Base-by-base conservation (phyloP, 2,797 vertebrate species). In the Eulemur coronatus region DNA sequence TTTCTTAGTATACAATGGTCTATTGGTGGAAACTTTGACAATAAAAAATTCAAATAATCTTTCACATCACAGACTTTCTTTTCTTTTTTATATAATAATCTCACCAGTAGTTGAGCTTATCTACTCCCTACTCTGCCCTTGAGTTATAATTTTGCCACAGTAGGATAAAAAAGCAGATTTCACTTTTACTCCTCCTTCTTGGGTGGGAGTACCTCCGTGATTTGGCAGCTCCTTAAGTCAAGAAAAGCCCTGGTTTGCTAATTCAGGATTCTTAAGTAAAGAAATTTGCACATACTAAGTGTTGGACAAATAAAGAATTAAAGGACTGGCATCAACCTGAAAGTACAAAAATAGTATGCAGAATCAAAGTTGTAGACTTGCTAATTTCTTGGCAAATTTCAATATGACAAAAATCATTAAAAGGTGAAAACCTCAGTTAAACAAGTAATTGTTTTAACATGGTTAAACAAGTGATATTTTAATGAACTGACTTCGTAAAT, bases 341-440 rank as follows among this genome's bases (percentile, higher is more conserved):
- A 95, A 86, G 38, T 82, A 92, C 28, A 73, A 48, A 76, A 35
- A 94, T 52, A 86, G 33, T 92, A 80, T 89, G 35, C 30, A 96
- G 89, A 86, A 41, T 80, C 86, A 80, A 81, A 80, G 55, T 72
- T 82, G 52, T 30, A 94, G 94, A 96, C 59, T 89, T 93, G 52
- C 17, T 92, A 94, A 97, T 73, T 95, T 97, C 85, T 96, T 96
- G 46, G 69, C 85, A 96, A 96, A 94, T 94, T 86, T 91, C 78
- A 95, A 38, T 72, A 96, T 14, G 75, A 80, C 41, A 93, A 97
- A 94, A 95, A 86, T 96, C 65, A 97, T 52, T 85, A 95, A 94
- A 94, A 96, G 73, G 59, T 89, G 75, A 91, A 92, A 97, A 89
- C 28, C 30, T 94, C 79, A 88, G 43, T 80, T 92, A 95, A 91